Base-by-base conservation (phyloP, 2,113 vertebrate genomes). In the Tichodroma muraria region DNA sequence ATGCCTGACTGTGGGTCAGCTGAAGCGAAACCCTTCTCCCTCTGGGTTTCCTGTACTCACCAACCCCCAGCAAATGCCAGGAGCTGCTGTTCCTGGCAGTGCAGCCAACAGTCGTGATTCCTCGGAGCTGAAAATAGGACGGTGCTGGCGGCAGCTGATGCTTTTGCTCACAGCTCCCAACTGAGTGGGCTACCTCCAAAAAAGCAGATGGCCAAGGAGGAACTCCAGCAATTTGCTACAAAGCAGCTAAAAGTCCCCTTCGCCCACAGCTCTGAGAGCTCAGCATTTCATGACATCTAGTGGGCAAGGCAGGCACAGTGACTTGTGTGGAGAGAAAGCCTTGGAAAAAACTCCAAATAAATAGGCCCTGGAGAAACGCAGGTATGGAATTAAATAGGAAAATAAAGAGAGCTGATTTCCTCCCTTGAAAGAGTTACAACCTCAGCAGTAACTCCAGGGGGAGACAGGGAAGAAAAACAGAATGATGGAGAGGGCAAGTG, bases 121-220 rank as follows among this genome's bases (percentile, higher is more conserved):
- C 93, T 93, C 0, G 4, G 61, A 56, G 85, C 95, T 70, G 83
- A 97, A 97, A 97, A 97, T 97, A 97, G 92, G 77, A 33, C 0
- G 9, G 27, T 35, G 61, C 86, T 96, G 96, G 95, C 65, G 30
- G 86, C 71, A 95, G 89, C 85, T 92, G 88, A 88, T 92, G 87
- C 91, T 96, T 95, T 93, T 95, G 89, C 92, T 93, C 95, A 89
- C 91, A 94, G 93, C 2, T 96, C 88, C 88, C 83, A 81, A 54
- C 81, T 85, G 96, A 94, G 97, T 96, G 91, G 96, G 97, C 91
- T 94, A 64, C 87, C 92, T 94, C 85, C 63, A 22, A 59, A 72
- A 91, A 95, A 88, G 89, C 97, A 96, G 96, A 92, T 97, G 97
- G 96, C 94, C 77, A 33, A n/a, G 92, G 80, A 95, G 88, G 82